Evolutionary conservation across 2,797 vertebrate genomes (phyloP).

Genomic region (Sebastes hopkinsi): DNA sequence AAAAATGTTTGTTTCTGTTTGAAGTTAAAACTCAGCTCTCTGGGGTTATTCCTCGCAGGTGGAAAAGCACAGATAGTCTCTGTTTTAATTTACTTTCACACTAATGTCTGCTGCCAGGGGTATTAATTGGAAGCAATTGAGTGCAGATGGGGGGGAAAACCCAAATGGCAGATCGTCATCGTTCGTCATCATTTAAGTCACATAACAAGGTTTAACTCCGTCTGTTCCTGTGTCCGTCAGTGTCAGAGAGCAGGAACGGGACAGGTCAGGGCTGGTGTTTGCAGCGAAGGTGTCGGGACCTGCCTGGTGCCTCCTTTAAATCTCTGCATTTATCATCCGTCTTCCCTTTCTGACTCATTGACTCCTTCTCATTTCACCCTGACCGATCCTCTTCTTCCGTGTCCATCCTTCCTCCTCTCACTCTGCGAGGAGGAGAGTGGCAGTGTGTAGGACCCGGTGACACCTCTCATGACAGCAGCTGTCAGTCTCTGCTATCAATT

Average conservation of each 20-base stretch:
- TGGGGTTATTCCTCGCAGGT: constrained; percentile 23
- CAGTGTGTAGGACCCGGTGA: constrained; percentile 27
- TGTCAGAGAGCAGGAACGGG: constrained; percentile 11
- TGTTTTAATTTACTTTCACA: constrained; percentile 37
- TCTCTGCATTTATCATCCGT: constrained; percentile 64
- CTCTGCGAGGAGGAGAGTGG: constrained; percentile 26
- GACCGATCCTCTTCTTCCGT: constrained; percentile 1
- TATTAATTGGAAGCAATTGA: background rate
- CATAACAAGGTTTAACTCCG: background rate
- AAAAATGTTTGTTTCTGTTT: constrained; percentile 59
- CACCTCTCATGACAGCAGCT: constrained; percentile 63
- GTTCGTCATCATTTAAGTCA: background rate
- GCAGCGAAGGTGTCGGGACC: constrained; percentile 56
- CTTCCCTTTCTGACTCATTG: constrained; percentile 47
- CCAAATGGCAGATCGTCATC: background rate
- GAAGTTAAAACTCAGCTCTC: constrained; percentile 43
- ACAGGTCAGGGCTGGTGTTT: constrained; percentile 46
- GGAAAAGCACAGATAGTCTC: constrained; percentile 32
- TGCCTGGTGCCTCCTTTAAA: constrained; percentile 36
- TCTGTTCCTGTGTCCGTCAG: constrained; percentile 8
- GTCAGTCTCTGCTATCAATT: constrained; percentile 63
- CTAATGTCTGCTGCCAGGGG: background rate
- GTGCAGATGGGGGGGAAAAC: background rate
- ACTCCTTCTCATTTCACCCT: constrained; percentile 43
- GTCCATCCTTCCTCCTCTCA: constrained; percentile 2